Percentiles rank a stretch among this genome's conserved stretches.
phyloP scores from a whole-genome alignment of 2,113 vertebrate species.

The Alethe castanea region DNA sequence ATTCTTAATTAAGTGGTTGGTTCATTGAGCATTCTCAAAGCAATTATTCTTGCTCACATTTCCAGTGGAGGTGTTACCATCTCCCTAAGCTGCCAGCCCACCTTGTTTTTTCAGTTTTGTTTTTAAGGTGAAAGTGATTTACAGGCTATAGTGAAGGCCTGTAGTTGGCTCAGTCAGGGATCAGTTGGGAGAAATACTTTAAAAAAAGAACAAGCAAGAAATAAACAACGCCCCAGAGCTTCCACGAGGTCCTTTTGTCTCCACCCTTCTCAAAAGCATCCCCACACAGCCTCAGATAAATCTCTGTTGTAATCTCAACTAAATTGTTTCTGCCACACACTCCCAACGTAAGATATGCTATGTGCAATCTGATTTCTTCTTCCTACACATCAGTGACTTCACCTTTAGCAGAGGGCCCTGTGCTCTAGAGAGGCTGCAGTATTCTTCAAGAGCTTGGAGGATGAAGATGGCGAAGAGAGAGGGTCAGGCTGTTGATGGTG shows the following conservation, averaged over 20 bases:
- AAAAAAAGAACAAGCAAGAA: background rate
- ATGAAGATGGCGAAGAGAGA: background rate
- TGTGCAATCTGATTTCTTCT: background rate
- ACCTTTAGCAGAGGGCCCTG: background rate
- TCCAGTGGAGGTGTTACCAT: constrained; percentile 5
- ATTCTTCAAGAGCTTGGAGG: background rate
- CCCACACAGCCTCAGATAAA: background rate
- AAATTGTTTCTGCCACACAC: background rate
- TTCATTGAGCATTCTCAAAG: constrained; percentile 20
- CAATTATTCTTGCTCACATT: constrained; percentile 43
- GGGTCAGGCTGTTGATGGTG: background rate
- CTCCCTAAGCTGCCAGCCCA: background rate
- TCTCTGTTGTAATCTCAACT: background rate
- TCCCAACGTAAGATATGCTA: fast-evolving
- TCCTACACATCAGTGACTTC: background rate
- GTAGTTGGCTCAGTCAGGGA: background rate
- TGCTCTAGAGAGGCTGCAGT: background rate
- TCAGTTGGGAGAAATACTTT: background rate
- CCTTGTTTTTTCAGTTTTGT: background rate
- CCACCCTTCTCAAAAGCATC: background rate
- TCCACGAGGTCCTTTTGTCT: background rate
- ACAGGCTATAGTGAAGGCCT: background rate
- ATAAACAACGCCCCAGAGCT: background rate
- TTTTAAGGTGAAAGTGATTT: constrained; percentile 23
- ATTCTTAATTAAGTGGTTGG: constrained; percentile 54